phyloP scores from a whole-genome alignment of 1,140 invertebrate species.

The Venustaconcha ellipsiformis region DNA sequence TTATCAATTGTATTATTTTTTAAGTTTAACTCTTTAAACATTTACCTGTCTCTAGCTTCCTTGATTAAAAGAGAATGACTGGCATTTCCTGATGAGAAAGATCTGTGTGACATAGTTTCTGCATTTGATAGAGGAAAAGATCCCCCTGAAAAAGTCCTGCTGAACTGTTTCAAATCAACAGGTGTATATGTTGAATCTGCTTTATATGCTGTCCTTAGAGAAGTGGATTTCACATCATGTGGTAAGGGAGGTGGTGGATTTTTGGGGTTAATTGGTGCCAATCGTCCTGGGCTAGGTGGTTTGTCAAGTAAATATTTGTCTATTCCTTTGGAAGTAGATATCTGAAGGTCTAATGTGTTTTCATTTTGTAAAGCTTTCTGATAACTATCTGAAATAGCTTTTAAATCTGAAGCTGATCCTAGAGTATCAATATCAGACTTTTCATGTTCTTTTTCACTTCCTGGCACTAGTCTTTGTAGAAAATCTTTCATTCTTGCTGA shows the following conservation, averaged over 20 bases:
- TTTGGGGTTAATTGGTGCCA: conserved; percentile 41
- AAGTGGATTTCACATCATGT: conserved; percentile 43
- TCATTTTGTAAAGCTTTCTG: conserved; percentile 31
- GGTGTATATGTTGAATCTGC: conserved; percentile 38
- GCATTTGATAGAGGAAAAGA: conserved; percentile 12
- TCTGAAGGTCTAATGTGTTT: not conserved
- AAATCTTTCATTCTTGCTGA: no score
- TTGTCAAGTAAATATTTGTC: conserved; percentile 21
- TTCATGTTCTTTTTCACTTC: not conserved
- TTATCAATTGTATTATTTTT: no score
- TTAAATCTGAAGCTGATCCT: conserved; percentile 39
- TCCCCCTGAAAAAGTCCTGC: conserved; percentile 17
- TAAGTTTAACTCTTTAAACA: not conserved
- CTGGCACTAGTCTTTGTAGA: no score
- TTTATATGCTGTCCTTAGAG: conserved; percentile 51
- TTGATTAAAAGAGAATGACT: conserved; percentile 53
- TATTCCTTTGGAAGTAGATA: not conserved
- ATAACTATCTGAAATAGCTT: conserved; percentile 33
- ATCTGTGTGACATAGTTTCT: conserved; percentile 51
- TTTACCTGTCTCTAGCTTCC: conserved; percentile 62
- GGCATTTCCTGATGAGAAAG: conserved; percentile 44
- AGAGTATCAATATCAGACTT: conserved; percentile 14
- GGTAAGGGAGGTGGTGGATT: conserved; percentile 46
- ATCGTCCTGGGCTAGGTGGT: conserved; percentile 16
- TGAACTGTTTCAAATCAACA: conserved; percentile 23